Evolutionary conservation across 1,140 invertebrate species (phyloP).

Genomic region (Neodiprion virginianus): DNA sequence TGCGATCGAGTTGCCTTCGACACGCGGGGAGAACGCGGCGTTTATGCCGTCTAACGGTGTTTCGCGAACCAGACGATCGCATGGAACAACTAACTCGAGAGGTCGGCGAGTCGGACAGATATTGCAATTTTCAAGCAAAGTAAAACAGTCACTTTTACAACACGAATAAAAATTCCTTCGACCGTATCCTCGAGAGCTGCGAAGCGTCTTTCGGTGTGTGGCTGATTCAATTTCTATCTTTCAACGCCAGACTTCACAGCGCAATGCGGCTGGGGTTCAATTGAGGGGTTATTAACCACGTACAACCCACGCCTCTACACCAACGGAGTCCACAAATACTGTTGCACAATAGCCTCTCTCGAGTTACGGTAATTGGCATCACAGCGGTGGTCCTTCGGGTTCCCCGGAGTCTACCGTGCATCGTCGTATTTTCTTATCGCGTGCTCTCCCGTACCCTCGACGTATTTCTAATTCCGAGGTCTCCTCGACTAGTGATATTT

Average conservation of each 20-base stretch:
- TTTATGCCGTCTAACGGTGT: no score
- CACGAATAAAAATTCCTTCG: no score
- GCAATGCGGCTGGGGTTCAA: neutral
- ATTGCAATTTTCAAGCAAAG: no score
- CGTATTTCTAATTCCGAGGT: no score
- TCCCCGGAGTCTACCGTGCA: neutral
- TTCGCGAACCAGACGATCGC: no score
- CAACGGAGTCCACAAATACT: neutral
- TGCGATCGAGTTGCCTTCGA: neutral
- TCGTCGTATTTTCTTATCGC: neutral
- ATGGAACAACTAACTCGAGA: no score
- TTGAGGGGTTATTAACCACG: slow-evolving; percentile 4
- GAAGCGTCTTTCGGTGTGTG: no score
- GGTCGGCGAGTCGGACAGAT: no score
- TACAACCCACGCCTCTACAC: neutral
- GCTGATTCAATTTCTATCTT: neutral
- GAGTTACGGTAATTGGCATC: slow-evolving; percentile 5
- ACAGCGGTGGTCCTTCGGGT: neutral
- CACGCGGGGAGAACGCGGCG: neutral
- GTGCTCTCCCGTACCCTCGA: neutral
- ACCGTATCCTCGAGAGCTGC: no score
- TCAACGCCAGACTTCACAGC: neutral
- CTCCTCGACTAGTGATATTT: neutral
- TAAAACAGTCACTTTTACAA: no score
- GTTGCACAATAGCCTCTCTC: neutral